A percentile compares a stretch with the other conserved stretches of the same genome.
phyloP scores from a whole-genome alignment of 2,113 vertebrate genomes.

The Gallinago jamesoni region DNA sequence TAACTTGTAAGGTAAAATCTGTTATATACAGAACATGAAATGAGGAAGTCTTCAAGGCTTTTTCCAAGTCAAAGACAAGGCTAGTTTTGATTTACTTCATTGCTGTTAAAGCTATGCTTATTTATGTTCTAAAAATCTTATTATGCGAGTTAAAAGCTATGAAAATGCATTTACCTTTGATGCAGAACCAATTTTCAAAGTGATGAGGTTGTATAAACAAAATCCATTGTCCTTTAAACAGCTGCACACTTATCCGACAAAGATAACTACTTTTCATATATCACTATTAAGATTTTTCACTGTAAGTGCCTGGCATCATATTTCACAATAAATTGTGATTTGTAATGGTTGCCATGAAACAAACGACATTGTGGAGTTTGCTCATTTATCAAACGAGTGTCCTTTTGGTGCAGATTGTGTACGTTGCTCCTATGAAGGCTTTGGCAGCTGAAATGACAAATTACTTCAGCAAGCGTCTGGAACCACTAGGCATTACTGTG shows the following conservation, averaged over 20 bases:
- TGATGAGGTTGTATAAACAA: slow-evolving; percentile 69
- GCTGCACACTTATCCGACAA: slow-evolving; percentile 64
- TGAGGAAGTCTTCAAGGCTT: slow-evolving; percentile 49
- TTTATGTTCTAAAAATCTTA: slow-evolving; percentile 68
- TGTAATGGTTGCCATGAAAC: slow-evolving; percentile 83
- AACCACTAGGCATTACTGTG: slow-evolving; percentile 89
- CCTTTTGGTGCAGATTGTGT: slow-evolving; percentile 87
- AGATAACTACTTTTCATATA: slow-evolving; percentile 82
- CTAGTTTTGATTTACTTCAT: slow-evolving; percentile 61
- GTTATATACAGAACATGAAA: neutral
- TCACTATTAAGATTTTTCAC: slow-evolving; percentile 84
- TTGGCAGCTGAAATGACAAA: slow-evolving; percentile 99
- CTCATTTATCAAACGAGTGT: slow-evolving; percentile 86
- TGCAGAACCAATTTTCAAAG: slow-evolving; percentile 71
- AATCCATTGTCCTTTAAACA: slow-evolving; percentile 76
- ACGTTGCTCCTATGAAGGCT: slow-evolving; percentile 98
- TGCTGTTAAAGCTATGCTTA: slow-evolving; percentile 39
- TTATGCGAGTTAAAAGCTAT: slow-evolving; percentile 64
- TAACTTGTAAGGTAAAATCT: slow-evolving; percentile 11
- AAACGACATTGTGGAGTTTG: slow-evolving; percentile 77
- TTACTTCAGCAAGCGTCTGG: slow-evolving; percentile 96
- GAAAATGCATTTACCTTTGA: slow-evolving; percentile 69
- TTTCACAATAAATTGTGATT: slow-evolving; percentile 87
- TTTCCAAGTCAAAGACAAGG: slow-evolving; percentile 36
- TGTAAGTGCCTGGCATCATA: slow-evolving; percentile 76